phyloP scores from a whole-genome alignment of 2,888 invertebrate genomes.

The Rhabditoides inermis region DNA sequence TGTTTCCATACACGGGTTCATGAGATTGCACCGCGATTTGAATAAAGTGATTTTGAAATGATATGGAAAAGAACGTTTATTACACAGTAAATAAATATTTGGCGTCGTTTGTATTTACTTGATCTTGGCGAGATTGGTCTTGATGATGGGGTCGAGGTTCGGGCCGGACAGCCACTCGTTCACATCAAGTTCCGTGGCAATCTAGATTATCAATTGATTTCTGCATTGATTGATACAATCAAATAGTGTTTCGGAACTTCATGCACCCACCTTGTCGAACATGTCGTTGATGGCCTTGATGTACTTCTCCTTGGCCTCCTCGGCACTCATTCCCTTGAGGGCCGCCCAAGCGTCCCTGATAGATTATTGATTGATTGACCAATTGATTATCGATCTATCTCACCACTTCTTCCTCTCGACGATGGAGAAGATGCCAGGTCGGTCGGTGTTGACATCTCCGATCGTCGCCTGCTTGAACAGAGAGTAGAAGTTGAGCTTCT shows the following conservation, averaged over 20 bases:
- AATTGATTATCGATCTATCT: background rate
- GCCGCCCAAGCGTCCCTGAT: constrained; percentile 49
- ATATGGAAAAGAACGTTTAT: no score
- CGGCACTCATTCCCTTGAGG: constrained; percentile 36
- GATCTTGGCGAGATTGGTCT: constrained; percentile 21
- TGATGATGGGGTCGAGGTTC: constrained; percentile 42
- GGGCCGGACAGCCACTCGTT: constrained; percentile 41
- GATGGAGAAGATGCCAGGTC: constrained; percentile 47
- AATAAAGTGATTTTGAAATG: no score
- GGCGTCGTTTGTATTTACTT: background rate
- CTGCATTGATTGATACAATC: background rate
- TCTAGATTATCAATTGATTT: background rate
- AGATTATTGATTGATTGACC: background rate
- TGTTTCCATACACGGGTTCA: no score
- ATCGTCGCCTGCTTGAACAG: constrained; percentile 50
- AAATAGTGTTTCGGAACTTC: background rate
- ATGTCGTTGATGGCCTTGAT: constrained; percentile 43
- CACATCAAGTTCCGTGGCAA: constrained; percentile 37
- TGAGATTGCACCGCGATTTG: no score
- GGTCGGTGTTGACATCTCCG: constrained; percentile 47
- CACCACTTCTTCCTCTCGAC: constrained; percentile 48
- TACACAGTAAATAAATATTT: background rate
- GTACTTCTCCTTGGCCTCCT: constrained; percentile 46
- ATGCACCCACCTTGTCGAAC: constrained; percentile 36
- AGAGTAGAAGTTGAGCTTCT: constrained; percentile 49